Conservation (phyloP, 1,140 invertebrate genomes). For the Heterodera carotae region DNA sequence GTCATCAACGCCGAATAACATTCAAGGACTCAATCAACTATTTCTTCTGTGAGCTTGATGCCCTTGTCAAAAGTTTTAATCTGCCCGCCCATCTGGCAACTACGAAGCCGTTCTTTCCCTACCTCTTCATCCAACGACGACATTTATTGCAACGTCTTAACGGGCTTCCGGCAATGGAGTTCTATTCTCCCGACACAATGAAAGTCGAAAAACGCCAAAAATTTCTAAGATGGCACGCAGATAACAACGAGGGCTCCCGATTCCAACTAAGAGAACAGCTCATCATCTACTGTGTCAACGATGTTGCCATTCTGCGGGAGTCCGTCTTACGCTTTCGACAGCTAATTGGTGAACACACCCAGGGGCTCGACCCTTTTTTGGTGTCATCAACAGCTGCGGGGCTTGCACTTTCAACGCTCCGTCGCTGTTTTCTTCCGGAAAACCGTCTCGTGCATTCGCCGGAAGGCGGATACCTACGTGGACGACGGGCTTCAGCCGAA, state of each 20-base stretch:
- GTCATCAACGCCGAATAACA: too few species aligned
- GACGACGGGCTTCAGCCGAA: too few species aligned
- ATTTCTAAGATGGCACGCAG: constrained; percentile 1
- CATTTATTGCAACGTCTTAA: not conserved
- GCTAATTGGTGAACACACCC: constrained; percentile 14
- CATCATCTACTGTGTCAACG: not conserved
- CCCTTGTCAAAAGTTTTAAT: constrained; percentile 9
- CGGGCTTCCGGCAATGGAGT: constrained; percentile 4
- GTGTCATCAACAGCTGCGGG: constrained; percentile 11
- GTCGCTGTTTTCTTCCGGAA: constrained; percentile 12
- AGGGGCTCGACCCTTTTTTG: constrained; percentile 16
- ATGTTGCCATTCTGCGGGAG: constrained; percentile 23
- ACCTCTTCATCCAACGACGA: constrained; percentile 12
- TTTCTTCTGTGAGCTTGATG: too few species aligned
- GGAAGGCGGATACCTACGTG: too few species aligned
- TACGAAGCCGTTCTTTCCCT: constrained; percentile 32
- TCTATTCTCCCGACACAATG: too few species aligned
- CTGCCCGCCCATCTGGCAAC: not conserved
- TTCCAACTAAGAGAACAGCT: too few species aligned
- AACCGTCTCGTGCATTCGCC: too few species aligned
- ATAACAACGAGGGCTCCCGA: not conserved
- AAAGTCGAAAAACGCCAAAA: too few species aligned
- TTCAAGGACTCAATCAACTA: too few species aligned
- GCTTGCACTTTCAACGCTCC: too few species aligned
- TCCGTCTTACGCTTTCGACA: not conserved